These are phyloP conservation scores for Dinomys branickii DNA, from an alignment of 2,113 vertebrate genomes.

Conservation along the genomic window DNA sequence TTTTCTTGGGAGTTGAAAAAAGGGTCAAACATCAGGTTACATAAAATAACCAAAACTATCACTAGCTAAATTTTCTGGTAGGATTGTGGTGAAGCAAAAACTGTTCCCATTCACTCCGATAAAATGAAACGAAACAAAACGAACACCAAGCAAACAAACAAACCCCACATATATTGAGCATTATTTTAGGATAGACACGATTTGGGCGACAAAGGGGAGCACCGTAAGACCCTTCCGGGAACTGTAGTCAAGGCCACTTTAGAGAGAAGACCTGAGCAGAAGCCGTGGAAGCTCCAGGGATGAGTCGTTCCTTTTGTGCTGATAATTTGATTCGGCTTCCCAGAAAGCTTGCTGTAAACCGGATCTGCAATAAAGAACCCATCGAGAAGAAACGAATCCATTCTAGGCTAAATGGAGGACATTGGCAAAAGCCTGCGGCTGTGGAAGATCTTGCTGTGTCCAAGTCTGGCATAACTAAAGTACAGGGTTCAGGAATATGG, in stretches of 20 bases:
- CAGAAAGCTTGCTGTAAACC: background rate
- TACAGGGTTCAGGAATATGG: background rate
- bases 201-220: background rate
- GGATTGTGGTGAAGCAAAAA: background rate
- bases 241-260: no score
- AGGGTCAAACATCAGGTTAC: background rate
- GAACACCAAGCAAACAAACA: background rate
- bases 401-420: background rate
- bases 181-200: background rate
- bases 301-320: background rate
- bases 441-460: background rate
- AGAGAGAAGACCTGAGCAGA: background rate
- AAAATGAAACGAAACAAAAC: background rate
- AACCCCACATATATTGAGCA: background rate
- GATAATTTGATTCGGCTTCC: background rate
- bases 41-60: background rate
- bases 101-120: background rate
- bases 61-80: background rate
- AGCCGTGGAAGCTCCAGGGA: background rate
- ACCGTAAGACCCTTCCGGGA: background rate
- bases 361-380: background rate
- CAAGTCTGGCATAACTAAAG: background rate
- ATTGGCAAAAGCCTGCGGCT: background rate
- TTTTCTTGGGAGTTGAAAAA: background rate
- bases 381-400: background rate